phyloP scores from a whole-genome alignment of 2,113 vertebrate species.

The Lophura nycthemera region DNA sequence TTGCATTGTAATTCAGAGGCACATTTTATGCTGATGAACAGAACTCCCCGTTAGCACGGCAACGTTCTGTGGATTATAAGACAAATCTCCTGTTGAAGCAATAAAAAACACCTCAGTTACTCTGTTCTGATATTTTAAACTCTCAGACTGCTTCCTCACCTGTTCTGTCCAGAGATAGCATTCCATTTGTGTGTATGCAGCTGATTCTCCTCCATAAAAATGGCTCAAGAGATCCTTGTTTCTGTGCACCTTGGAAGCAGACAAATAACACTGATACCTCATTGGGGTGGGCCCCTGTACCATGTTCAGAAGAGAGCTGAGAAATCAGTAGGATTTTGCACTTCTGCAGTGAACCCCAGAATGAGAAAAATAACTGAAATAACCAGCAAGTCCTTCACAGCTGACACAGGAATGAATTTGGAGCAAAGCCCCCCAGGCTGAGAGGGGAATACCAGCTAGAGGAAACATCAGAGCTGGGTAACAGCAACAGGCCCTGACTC shows the following conservation, averaged over 20 bases:
- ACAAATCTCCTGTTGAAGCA: not conserved
- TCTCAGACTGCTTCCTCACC: not conserved
- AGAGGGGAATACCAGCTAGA: not conserved
- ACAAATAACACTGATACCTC: not conserved
- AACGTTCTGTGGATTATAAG: not conserved
- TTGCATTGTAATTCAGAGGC: constrained; percentile 15
- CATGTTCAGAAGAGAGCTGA: not conserved
- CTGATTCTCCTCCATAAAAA: not conserved
- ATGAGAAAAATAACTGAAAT: not conserved
- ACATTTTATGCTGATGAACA: constrained; percentile 19
- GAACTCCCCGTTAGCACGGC: not conserved
- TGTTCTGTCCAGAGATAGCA: not conserved
- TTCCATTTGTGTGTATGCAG: not conserved
- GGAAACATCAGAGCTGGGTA: not conserved
- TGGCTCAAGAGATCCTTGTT: not conserved
- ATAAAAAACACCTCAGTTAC: not conserved
- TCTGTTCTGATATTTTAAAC: not conserved
- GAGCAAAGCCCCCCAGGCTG: not conserved
- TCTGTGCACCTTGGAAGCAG: not conserved
- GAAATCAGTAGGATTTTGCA: not conserved
- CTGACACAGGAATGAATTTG: not conserved
- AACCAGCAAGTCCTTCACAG: not conserved
- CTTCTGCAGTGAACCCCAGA: not conserved
- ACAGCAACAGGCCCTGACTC: not conserved
- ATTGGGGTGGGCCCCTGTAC: not conserved